Conservation (phyloP, 2,113 vertebrate species). For the Pagrus major region DNA sequence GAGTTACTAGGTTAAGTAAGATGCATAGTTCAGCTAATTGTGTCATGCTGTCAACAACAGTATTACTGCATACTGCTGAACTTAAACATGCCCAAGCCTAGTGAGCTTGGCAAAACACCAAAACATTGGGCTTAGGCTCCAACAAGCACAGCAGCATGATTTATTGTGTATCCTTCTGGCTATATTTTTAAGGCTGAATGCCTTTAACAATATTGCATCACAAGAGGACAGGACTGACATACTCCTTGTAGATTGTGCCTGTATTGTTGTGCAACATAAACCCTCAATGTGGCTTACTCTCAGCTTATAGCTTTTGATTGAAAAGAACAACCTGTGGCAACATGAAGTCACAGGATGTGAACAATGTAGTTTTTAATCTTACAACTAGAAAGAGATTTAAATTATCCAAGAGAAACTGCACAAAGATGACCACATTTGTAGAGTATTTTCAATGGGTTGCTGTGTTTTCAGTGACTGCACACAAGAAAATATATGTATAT, state of each 20-base stretch:
- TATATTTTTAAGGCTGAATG: slow-evolving; percentile 29
- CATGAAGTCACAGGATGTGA: neutral
- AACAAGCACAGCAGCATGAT: slow-evolving; percentile 9
- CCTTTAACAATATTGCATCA: slow-evolving; percentile 29
- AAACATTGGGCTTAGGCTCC: slow-evolving; percentile 11
- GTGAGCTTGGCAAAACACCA: slow-evolving; percentile 28
- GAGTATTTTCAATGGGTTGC: too few species aligned
- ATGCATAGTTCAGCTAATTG: slow-evolving; percentile 11
- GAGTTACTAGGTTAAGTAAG: neutral
- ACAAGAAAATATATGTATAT: neutral
- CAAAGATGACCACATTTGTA: neutral
- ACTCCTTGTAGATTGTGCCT: neutral
- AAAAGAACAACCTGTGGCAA: neutral
- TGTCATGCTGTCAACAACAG: slow-evolving; percentile 37
- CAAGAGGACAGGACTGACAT: neutral
- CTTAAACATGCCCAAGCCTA: slow-evolving; percentile 48
- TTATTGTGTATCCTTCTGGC: slow-evolving; percentile 29
- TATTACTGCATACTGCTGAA: slow-evolving; percentile 29
- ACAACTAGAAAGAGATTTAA: neutral
- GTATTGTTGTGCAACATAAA: neutral
- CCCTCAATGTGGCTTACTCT: neutral
- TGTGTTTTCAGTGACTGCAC: neutral
- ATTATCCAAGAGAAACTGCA: neutral
- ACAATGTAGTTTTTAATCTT: neutral
- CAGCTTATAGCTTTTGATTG: neutral